A percentile compares a stretch with the other conserved stretches of the same genome.
Conservation (phyloP, 2,797 vertebrate genomes). For the Sebastes itinus region DNA sequence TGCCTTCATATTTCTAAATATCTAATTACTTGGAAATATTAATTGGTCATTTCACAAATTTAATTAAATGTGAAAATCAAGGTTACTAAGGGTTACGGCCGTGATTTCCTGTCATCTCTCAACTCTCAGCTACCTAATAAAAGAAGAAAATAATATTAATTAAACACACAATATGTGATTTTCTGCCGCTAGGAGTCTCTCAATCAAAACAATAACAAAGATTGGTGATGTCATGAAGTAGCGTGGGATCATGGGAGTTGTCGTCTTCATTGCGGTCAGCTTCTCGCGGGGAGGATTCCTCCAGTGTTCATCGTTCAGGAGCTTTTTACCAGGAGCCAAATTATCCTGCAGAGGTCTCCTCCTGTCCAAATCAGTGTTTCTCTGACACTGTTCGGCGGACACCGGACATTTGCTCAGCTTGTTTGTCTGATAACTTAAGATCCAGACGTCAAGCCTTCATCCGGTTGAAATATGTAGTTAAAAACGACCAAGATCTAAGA, state of each 20-base stretch:
- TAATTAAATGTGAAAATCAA: background rate
- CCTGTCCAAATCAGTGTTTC: too few species aligned
- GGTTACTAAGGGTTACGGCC: background rate
- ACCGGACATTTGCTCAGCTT: background rate
- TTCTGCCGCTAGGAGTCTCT: background rate
- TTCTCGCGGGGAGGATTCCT: background rate
- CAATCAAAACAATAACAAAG: background rate
- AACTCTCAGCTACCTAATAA: background rate
- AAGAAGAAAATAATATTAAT: background rate
- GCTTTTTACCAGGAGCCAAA: rapidly evolving
- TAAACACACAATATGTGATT: background rate
- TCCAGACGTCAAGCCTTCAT: too few species aligned
- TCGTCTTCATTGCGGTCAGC: background rate
- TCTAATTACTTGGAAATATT: background rate
- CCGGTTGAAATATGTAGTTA: too few species aligned
- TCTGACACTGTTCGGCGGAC: too few species aligned
- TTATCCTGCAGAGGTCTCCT: too few species aligned
- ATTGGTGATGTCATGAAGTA: rapidly evolving
- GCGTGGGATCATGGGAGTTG: background rate
- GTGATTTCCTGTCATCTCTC: background rate
- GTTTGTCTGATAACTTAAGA: background rate
- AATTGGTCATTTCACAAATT: background rate
- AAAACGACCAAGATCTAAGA: too few species aligned
- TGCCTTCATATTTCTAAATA: background rate
- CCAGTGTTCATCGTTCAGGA: background rate